These are phyloP conservation scores for Sesia apiformis DNA, from an alignment of 2,888 invertebrate genomes.

Conservation along the genomic window DNA sequence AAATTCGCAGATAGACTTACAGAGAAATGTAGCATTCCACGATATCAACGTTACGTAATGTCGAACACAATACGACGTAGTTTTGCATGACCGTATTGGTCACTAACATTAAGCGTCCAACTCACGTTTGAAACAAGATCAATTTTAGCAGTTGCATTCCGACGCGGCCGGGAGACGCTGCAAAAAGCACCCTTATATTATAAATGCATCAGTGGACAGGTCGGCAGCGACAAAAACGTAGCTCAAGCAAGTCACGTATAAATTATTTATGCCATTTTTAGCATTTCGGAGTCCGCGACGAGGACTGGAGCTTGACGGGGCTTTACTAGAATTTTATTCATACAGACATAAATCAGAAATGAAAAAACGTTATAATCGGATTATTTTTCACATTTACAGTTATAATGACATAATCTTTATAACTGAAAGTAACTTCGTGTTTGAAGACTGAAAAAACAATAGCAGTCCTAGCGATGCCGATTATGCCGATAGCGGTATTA, in stretches of 20 bases:
- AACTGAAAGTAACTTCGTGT: too few species aligned
- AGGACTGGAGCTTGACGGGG: conserved; percentile 19
- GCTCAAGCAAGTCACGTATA: conserved; percentile 61
- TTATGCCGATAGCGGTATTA: too few species aligned
- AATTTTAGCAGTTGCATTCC: conserved; percentile 74
- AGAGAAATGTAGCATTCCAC: not conserved
- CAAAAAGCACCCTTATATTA: conserved; percentile 75
- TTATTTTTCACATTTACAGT: too few species aligned
- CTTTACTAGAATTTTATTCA: not conserved
- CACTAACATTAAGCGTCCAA: conserved; percentile 47
- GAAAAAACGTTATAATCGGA: too few species aligned
- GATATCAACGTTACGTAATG: not conserved
- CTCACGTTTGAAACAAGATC: conserved; percentile 72
- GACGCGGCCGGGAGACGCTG: conserved; percentile 50
- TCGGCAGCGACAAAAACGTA: conserved; percentile 66
- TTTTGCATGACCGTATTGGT: not conserved
- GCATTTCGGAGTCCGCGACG: conserved; percentile 64
- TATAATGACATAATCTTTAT: too few species aligned
- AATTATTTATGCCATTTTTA: conserved; percentile 75
- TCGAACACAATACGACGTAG: not conserved
- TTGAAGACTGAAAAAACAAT: too few species aligned
- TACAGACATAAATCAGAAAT: too few species aligned
- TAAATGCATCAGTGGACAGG: conserved; percentile 75
- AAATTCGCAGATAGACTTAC: too few species aligned
- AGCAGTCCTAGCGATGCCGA: too few species aligned